Base-by-base conservation (phyloP, 2,888 invertebrate genomes). In the Leptinotarsa tumamoca region DNA sequence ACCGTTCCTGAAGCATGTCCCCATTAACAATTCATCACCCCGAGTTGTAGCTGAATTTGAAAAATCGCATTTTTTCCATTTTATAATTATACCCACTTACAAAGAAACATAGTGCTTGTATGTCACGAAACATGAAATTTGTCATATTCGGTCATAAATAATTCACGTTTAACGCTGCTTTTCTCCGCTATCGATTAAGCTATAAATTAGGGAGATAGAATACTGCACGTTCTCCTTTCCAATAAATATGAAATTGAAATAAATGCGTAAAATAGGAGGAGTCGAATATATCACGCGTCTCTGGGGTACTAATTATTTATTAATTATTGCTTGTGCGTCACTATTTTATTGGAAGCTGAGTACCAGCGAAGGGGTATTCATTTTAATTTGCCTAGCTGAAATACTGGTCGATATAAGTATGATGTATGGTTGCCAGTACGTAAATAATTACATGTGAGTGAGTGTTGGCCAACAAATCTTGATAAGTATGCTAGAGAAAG, bases 231-330 rank as follows among this genome's bases (percentile, higher is more conserved):
- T 83, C 82, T 82, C 83, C 82, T 80, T 83, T 82, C 69, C 78
- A 78, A 83, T 84, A 84, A 85, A 85, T 84, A 85, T 83, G 83
- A 86, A 86, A 86, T 86, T 86, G 86, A 86, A 85, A 86, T 84
- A 85, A 86, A 86, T 85, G 85, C 84, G 85, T 85, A 85, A 85
- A 85, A 81, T 80, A 80, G 85, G 85, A 78, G 85, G 82, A 78
- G 78, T 74, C 75, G 79, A 81, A 82, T 85, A 83, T 84, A 85
- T 85, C 84, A 85, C 81, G 83, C 82, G 82, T 83, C 83, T 84
- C 84, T 73, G 77, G 85, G 83, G 84, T 83, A 83, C 83, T 84
- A 84, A 86, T 86, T 85, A 86, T 83, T 85, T 84, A 85, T 84
- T 85, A 86, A 85, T 85, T 84, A 83, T 82, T 80, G 80, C 80